Base-by-base conservation (phyloP, 2,797 vertebrate species). In the Liparis tanakae region DNA sequence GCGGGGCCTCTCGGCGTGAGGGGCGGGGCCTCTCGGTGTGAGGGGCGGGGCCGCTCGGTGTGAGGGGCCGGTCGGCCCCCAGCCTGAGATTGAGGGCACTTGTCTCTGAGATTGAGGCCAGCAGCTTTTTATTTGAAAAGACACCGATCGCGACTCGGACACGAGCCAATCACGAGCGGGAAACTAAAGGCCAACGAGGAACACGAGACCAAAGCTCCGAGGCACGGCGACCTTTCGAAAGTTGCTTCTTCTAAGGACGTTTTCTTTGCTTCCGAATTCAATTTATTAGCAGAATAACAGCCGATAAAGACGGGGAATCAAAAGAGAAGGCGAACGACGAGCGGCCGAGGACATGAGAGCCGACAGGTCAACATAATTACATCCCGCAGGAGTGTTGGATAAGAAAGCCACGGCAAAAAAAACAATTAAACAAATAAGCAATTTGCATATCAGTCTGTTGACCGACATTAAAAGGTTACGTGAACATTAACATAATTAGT, bases 31-130 rank as follows among this genome's bases (percentile, higher is more conserved):
- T n/a, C n/a, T 73, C 46, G 78, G 50, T 80, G 71, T 10, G 58
- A 37, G 76, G 77, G 86, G 89, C 56, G 58, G 8, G 75, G 57
- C 36, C 17, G 1, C 25, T 30, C 25, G 25, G 25, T 30, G 25
- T 30, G 25, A 30, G 25, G 25, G 25, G 25, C 25, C 25, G n/a
- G n/a, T n/a, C n/a, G 20, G 67, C 72, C 88, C 84, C 86, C 70
- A 79, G 78, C 78, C 80, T 87, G 82, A 93, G 90, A 92, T 89
- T 90, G 91, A 87, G 87, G 88, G 88, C 92, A 89, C 85, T 78
- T 87, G 88, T 86, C 74, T 60, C 78, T 72, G 87, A 92, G 90
- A 92, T 91, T 91, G 91, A 54, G 91, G 91, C 88, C 89, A 87
- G 81, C 81, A 83, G 78, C 88, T 87, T 92, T 93, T 92, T 82